Conservation (phyloP, 2,888 invertebrate species). For the Agrotis clavis region DNA sequence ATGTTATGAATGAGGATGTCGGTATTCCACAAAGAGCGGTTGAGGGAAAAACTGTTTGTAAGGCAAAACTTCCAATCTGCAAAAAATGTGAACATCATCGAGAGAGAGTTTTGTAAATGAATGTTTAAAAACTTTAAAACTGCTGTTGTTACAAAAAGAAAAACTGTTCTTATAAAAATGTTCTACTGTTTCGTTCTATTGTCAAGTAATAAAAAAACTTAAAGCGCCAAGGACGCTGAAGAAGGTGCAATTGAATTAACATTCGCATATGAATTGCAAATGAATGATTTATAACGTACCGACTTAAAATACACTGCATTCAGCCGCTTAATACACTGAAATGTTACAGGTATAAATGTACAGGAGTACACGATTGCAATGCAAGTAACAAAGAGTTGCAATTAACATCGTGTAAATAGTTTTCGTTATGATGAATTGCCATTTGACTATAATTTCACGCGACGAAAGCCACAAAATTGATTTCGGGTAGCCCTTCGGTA, state of each 20-base stretch:
- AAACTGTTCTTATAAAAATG: constrained; percentile 26
- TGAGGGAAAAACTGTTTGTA: constrained; percentile 67
- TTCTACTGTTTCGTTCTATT: constrained; percentile 31
- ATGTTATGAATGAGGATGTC: constrained; percentile 66
- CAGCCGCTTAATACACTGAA: constrained; percentile 36
- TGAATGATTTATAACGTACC: constrained; percentile 54
- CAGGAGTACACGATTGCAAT: constrained; percentile 7
- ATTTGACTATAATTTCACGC: constrained; percentile 61
- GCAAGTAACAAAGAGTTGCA: constrained; percentile 42
- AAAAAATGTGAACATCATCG: constrained; percentile 64
- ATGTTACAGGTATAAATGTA: constrained; percentile 22
- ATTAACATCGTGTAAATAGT: constrained; percentile 54
- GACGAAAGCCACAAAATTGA: constrained; percentile 30
- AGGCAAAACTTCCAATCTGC: constrained; percentile 65
- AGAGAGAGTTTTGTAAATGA: constrained; percentile 40
- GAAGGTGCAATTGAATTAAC: constrained; percentile 53
- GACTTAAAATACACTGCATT: constrained; percentile 36
- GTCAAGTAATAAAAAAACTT: constrained; percentile 18
- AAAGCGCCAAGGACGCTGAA: constrained; percentile 32
- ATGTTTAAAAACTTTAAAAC: constrained; percentile 25
- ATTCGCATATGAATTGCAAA: constrained; percentile 61
- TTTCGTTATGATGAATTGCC: constrained; percentile 54
- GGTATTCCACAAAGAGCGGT: constrained; percentile 76
- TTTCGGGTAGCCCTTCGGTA: constrained; percentile 11
- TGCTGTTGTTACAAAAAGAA: constrained; percentile 14